A percentile compares a stretch with the other conserved stretches of the same genome.
These are phyloP conservation scores for Liolophura sinensis DNA, from an alignment of 1,140 invertebrate genomes.

Conservation along the genomic window DNA sequence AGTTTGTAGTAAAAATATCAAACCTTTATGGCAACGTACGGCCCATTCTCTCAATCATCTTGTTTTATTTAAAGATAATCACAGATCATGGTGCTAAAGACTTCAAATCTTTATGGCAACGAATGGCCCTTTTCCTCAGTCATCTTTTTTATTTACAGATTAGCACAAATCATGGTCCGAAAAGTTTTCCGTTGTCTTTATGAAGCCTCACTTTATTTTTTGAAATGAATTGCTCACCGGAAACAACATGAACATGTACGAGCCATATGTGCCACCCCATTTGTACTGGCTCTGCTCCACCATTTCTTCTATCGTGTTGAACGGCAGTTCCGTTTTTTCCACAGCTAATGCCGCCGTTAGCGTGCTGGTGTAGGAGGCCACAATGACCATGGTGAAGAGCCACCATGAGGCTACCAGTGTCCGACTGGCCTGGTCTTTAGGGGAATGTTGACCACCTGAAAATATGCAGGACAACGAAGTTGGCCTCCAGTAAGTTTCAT, in stretches of 20 bases:
- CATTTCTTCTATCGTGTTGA: slow-evolving; percentile 9
- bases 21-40: too few relatives aligned
- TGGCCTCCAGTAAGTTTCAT: background rate
- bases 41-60: too few relatives aligned
- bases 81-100: too few relatives aligned
- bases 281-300: background rate
- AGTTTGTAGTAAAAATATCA: too few relatives aligned
- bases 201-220: too few relatives aligned
- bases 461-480: background rate
- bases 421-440: background rate
- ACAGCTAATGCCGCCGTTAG: slow-evolving; percentile 13
- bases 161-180: too few relatives aligned
- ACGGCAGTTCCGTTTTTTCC: slow-evolving; percentile 6
- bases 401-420: slow-evolving; percentile 11
- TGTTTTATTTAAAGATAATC: too few relatives aligned
- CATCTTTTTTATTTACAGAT: too few relatives aligned
- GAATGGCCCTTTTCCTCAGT: too few relatives aligned
- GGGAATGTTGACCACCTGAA: slow-evolving; percentile 5
- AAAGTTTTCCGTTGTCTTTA: too few relatives aligned
- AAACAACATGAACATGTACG: slow-evolving; percentile 9
- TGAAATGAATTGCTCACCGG: slow-evolving; percentile 8
- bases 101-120: too few relatives aligned
- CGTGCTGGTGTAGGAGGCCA: slow-evolving; percentile 14
- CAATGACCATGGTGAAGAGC: slow-evolving; percentile 12
- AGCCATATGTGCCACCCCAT: slow-evolving; percentile 7